Evolutionary conservation across 2,888 invertebrate genomes (phyloP), one percentile per base, ranked within the genome.

Genomic region (Taphrorychus bicolor): DNA sequence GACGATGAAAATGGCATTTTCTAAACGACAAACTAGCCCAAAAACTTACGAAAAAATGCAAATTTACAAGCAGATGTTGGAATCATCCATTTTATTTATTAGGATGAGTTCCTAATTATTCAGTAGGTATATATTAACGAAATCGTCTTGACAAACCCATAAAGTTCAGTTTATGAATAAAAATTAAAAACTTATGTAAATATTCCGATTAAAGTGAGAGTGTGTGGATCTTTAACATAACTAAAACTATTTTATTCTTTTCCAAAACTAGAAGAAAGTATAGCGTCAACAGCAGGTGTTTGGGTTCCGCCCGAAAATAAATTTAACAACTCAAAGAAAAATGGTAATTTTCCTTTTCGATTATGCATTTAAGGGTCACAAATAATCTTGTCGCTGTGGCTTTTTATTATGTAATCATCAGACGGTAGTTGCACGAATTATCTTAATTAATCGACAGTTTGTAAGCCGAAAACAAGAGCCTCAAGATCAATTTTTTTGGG

Each of bases 181-280:
- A 7, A 9, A 32, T 11, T 32, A 32, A 19, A n/a, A 56, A 56
- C 54, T 62, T 56, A 18, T 32, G 48, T 62, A 56, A 62, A 62
- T 62, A 62, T 62, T 62, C 49, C 54, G 54, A 56, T 56, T 62
- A 51, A 59, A 19, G 56, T 62, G 62, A 62, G 62, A 62, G 62
- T 52, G 3, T 7, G 11, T 1, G 7, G 32, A n/a, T n/a, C n/a
- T n/a, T n/a, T n/a, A n/a, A n/a, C n/a, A n/a, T 32, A 9, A 32
- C 32, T 11, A 32, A 11, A 32, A 32, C 7, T 11, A 32, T 32
- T 9, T 32, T 2, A 32, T 32, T 7, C 11, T 32, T 32, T 32
- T 11, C 32, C 32, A 32, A 32, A 32, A 32, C n/a, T n/a, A n/a
- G n/a, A n/a, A n/a, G n/a, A n/a, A n/a, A n/a, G n/a, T n/a, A n/a